Base-by-base conservation (phyloP, 2,113 vertebrate species). In the Azemiops feae region DNA sequence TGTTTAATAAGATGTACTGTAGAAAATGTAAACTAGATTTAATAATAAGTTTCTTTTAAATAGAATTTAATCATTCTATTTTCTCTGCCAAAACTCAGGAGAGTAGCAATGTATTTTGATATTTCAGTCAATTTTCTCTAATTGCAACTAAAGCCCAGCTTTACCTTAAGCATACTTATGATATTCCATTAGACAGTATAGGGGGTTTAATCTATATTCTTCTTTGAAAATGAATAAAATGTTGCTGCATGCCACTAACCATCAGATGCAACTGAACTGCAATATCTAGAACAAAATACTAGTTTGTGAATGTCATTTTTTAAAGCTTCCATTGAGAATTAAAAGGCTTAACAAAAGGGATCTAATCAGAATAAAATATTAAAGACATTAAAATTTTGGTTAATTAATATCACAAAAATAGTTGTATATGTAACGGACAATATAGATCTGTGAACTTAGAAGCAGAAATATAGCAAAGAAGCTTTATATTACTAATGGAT, bases 401-500 rank as follows among this genome's bases (percentile, higher is more conserved):
- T n/a, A 39, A 2, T 12, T 69, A 12, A 89, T 93, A 47, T 4
- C 1, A 45, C 92, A 11, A 91, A 60, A 85, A 34, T 54, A 10
- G 3, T 30, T 88, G 10, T 85, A 16, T 16, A 87, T 94, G 86
- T 91, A 88, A 3, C 92, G n/a, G 43, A 45, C 43, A 45, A 45
- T 45, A 45, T 45, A 45, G 45, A 58, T 69, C 85, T 47, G 43
- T n/a, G 14, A 43, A 27, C 93, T 87, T 47, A 88, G 20, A 54
- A 69, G 14, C 87, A 14, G 22, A n/a, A 81, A 85, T 58, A 91
- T 25, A 2, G 39, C 16, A 53, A 7, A 53, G 52, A 53, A 52
- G n/a, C 87, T 92, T 43, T 91, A 86, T 90, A 91, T 43, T 23
- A 93, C 23, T 30, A 92, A 55, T 52, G 57, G 3, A 43, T 93